A percentile compares a stretch with the other conserved stretches of the same genome.
Evolutionary conservation across 92 coral and sea anemone genomes (phyloP).

Genomic region (Meandrina meandrites): DNA sequence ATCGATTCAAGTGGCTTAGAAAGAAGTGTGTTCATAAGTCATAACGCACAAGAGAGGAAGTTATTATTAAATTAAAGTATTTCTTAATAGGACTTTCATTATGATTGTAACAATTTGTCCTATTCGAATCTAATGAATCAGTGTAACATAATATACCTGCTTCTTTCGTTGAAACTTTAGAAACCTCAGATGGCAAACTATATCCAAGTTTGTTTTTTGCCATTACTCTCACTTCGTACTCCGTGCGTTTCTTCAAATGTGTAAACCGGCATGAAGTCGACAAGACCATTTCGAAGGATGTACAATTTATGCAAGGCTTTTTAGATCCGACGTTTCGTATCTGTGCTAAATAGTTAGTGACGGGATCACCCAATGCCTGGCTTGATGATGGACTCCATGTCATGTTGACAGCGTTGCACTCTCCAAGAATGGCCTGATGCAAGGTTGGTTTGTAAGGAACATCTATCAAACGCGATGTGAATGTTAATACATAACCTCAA

Average conservation of each 20-base stretch:
- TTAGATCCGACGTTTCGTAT: background rate
- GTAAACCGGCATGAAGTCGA: background rate
- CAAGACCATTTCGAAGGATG: too few relatives aligned
- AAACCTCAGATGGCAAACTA: background rate
- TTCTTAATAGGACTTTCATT: too few relatives aligned
- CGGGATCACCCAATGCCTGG: constrained; percentile 2
- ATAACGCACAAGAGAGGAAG: too few relatives aligned
- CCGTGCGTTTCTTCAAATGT: background rate
- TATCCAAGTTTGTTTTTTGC: constrained; percentile 27
- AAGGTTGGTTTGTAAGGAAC: background rate
- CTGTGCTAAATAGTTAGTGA: constrained; percentile 1
- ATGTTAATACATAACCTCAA: background rate
- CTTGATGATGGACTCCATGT: constrained; percentile 18
- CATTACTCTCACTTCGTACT: constrained; percentile 8
- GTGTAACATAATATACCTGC: background rate
- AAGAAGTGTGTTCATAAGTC: too few relatives aligned
- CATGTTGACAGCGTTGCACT: constrained; percentile 4
- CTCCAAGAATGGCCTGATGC: background rate
- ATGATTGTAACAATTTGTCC: too few relatives aligned
- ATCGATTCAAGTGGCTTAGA: too few relatives aligned
- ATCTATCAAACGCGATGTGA: background rate
- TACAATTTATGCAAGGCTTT: background rate
- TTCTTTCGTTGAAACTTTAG: background rate
- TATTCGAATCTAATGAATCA: too few relatives aligned
- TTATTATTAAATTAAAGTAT: too few relatives aligned